Conservation (phyloP, 2,888 invertebrate species). For the Dolichomitus sp. region DNA sequence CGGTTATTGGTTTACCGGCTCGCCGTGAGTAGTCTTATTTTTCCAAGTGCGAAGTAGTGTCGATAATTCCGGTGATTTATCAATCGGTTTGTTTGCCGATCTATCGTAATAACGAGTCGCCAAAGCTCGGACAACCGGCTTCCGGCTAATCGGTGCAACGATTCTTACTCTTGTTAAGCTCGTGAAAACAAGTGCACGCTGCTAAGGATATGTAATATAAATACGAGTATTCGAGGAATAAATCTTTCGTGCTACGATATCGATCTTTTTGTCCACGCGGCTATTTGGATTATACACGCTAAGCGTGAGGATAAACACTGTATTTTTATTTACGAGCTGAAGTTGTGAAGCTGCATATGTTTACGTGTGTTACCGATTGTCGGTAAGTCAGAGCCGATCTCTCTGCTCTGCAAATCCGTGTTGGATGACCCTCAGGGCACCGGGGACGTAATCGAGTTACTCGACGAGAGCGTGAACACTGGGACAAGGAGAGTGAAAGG, state of each 20-base stretch:
- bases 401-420: neutral
- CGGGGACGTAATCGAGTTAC: neutral
- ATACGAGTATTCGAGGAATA: neutral
- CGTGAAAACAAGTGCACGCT: constrained; percentile 22
- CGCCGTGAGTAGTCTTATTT: neutral
- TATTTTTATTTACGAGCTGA: neutral
- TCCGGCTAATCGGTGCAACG: constrained; percentile 4
- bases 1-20: constrained; percentile 14
- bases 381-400: constrained; percentile 46
- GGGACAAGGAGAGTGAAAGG: constrained; percentile 19
- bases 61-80: neutral
- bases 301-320: constrained; percentile 7
- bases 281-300: constrained; percentile 11
- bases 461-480: neutral
- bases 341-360: neutral
- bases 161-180: neutral
- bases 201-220: constrained; percentile 18
- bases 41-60: constrained; percentile 11
- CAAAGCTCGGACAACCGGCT: neutral
- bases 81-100: neutral
- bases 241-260: neutral
- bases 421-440: neutral
- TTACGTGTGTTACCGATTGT: constrained; percentile 44
- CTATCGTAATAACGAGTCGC: neutral
- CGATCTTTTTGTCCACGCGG: neutral